phyloP scores from a whole-genome alignment of 2,888 invertebrate genomes.

The Tetragonula carbonaria region DNA sequence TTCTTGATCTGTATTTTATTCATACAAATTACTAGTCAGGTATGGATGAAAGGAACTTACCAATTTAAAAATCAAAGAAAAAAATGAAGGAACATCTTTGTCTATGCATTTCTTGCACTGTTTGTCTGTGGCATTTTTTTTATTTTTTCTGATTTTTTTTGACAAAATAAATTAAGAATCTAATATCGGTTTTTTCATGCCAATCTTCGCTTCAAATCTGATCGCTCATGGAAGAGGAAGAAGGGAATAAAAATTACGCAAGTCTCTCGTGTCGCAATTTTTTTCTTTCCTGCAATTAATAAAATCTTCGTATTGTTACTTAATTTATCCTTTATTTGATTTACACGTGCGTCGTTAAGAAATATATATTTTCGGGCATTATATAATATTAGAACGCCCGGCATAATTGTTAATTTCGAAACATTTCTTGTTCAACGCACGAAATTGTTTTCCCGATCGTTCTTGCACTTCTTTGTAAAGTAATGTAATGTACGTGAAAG shows the following conservation, averaged over 20 bases:
- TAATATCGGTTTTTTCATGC: neutral
- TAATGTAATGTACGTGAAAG: neutral
- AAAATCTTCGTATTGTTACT: neutral
- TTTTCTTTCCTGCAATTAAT: neutral
- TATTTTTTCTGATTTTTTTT: neutral
- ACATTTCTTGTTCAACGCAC: conserved; percentile 20
- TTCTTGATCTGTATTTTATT: neutral
- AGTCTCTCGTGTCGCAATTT: neutral
- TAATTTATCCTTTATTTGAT: conserved; percentile 50
- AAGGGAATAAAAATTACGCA: conserved; percentile 6
- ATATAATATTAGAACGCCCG: conserved; percentile 26
- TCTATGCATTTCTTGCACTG: no score
- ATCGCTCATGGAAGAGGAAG: neutral
- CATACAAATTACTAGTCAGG: neutral
- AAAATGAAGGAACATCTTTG: no score
- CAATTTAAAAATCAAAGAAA: neutral
- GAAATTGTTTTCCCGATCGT: conserved; percentile 2
- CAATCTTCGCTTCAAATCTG: neutral
- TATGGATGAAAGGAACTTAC: neutral
- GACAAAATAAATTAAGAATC: neutral
- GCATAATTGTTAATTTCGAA: conserved; percentile 21
- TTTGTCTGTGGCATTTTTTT: no score
- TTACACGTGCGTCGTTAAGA: conserved; percentile 56
- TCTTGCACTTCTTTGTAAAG: neutral
- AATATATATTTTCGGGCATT: conserved; percentile 33